Percentiles rank a stretch among this genome's conserved stretches.
Conservation (phyloP, 2,797 vertebrate species). For the Sebastes nivosus region DNA sequence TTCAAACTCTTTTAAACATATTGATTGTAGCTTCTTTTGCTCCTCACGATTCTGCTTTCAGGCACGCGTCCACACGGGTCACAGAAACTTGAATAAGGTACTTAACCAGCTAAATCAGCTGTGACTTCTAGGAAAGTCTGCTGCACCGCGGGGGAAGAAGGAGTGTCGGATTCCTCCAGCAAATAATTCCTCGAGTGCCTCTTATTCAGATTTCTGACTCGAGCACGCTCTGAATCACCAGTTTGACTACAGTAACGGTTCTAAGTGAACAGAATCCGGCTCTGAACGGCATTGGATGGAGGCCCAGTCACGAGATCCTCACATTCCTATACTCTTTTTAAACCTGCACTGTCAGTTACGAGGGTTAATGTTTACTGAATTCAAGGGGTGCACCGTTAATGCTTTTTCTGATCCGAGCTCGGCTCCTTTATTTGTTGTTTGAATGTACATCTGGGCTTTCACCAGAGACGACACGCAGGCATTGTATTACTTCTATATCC, state of each 20-base stretch:
- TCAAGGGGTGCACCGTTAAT: constrained; percentile 78
- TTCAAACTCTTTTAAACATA: constrained; percentile 22
- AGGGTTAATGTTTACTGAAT: constrained; percentile 78
- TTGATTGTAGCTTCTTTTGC: constrained; percentile 51
- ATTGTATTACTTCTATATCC: constrained; percentile 71
- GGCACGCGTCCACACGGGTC: constrained; percentile 22
- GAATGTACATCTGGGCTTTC: constrained; percentile 84
- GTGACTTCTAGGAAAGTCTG: constrained; percentile 24
- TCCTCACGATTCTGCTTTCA: constrained; percentile 42
- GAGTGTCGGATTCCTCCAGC: constrained; percentile 18
- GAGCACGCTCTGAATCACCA: constrained; percentile 9
- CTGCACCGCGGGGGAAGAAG: not conserved
- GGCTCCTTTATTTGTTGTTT: constrained; percentile 77
- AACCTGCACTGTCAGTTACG: constrained; percentile 61
- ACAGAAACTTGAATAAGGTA: constrained; percentile 59
- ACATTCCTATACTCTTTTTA: not conserved
- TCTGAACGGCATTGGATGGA: constrained; percentile 27
- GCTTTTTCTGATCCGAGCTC: constrained; percentile 73
- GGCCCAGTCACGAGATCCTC: constrained; percentile 9
- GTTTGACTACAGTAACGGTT: constrained; percentile 12
- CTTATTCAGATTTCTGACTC: constrained; percentile 51
- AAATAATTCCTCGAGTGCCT: constrained; percentile 35
- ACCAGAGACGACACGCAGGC: constrained; percentile 72
- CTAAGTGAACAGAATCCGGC: constrained; percentile 9
- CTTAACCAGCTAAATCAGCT: constrained; percentile 32